Evolutionary conservation across 2,113 vertebrate species (phyloP), one percentile per base, ranked within the genome.

Genomic region (Sardina pilchardus): DNA sequence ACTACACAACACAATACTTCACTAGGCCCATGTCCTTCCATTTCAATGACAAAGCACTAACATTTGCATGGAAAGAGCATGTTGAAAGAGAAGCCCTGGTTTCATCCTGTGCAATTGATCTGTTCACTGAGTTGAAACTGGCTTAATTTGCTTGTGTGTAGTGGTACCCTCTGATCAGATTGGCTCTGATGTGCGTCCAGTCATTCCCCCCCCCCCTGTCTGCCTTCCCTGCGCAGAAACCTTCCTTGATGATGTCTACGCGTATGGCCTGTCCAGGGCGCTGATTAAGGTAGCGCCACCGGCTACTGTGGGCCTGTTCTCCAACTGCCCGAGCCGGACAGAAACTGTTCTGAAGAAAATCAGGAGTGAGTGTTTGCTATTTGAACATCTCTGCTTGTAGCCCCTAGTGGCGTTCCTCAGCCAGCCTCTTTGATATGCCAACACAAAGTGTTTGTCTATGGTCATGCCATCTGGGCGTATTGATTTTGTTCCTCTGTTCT

Each of bases 251-350:
- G 90, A 91, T 0, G 45, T 85, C 56, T 93, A 91, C 42, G 91
- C 91, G 63, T 86, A 85, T 14, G 86, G 91, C 14, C 86, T 93
- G 50, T 91, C 90, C 2, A 91, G 89, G 50, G 89, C 90, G 1
- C 86, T 93, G 8, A 90, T 90, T 19, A 88, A 90, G 1, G 88
- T 91, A 0, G 17, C 56, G 0, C 86, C 91, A 0, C 92, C 92
- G 0, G 89, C 89, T 6, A 93, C 89, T 0, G 88, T 93, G 1
- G 92, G 92, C 1, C 86, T 93, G 53, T 93, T 91, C 47, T 90
- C 89, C 0, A 88, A 90, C 10, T 93, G 92, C 89, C 91, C 89
- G 1, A 86, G 86, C 63, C 85, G 89, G 71, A 89, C 87, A 30
- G 86, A 84, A 39, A 26, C 71, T 0, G 87, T 92, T 48, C 85